These are phyloP conservation scores for Nerophis lumbriciformis DNA, from an alignment of 2,113 vertebrate species.

Conservation along the genomic window DNA sequence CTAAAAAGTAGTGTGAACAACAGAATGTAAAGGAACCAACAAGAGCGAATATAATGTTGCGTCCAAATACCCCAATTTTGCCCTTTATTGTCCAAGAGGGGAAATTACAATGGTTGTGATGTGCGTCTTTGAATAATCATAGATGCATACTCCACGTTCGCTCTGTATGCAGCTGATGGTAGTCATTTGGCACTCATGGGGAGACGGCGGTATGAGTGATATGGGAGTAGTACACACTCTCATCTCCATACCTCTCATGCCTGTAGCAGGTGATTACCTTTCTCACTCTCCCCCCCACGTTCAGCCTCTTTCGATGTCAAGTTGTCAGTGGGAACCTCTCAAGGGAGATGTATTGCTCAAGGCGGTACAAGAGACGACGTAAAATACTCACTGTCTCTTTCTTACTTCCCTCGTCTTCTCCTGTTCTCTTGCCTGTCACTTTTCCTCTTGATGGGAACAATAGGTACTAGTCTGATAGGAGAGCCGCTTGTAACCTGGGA, in stretches of 20 bases:
- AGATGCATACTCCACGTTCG: neutral
- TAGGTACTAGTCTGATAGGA: slow-evolving; percentile 3
- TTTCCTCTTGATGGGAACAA: slow-evolving; percentile 23
- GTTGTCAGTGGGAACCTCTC: slow-evolving; percentile 59
- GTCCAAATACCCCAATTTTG: neutral
- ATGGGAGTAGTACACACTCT: slow-evolving; percentile 14
- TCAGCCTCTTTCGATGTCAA: slow-evolving; percentile 38
- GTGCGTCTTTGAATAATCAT: neutral
- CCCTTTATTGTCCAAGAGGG: neutral
- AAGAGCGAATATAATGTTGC: too few relatives aligned
- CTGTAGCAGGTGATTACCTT: slow-evolving; percentile 49
- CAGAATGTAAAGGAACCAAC: too few relatives aligned
- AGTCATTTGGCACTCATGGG: slow-evolving; percentile 24
- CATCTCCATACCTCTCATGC: slow-evolving; percentile 39
- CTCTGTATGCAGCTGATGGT: slow-evolving; percentile 21
- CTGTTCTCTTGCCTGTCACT: slow-evolving; percentile 19
- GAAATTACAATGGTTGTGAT: neutral
- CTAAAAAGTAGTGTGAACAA: too few relatives aligned
- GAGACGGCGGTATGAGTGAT: slow-evolving; percentile 25
- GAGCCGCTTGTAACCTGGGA: slow-evolving; percentile 1
- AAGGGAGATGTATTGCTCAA: slow-evolving; percentile 71
- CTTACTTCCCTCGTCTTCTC: slow-evolving; percentile 21
- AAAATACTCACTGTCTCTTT: slow-evolving; percentile 43
- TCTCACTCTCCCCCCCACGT: slow-evolving; percentile 25
- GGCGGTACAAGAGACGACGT: slow-evolving; percentile 63